Conservation (phyloP, 2,888 invertebrate genomes). For the Macrosiphum euphorbiae region DNA sequence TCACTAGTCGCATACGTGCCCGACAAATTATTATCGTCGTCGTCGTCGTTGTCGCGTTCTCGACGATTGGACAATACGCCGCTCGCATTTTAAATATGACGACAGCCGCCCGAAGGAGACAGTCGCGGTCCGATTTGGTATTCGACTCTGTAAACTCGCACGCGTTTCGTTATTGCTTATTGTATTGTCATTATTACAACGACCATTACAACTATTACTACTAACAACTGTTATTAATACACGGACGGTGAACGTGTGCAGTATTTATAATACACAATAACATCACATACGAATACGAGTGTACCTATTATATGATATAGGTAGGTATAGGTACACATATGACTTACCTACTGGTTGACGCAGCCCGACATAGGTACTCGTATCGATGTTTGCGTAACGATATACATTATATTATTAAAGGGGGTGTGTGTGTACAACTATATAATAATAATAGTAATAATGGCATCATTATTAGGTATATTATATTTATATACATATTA, state of each 20-base stretch:
- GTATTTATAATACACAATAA: not conserved
- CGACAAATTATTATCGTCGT: conserved; percentile 20
- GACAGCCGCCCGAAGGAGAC: not conserved
- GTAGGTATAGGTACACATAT: not conserved
- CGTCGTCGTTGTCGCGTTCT: not conserved
- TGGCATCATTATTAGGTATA: not conserved
- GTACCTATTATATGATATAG: not conserved
- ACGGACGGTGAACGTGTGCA: not conserved
- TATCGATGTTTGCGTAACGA: not conserved
- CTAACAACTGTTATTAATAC: not conserved
- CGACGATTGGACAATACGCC: conserved; percentile 6
- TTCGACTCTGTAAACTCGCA: conserved; percentile 1
- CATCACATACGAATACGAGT: not conserved
- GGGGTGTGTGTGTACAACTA: not conserved
- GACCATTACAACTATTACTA: not conserved
- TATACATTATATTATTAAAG: not conserved
- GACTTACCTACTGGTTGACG: not conserved
- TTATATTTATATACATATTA: not conserved
- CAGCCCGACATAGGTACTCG: not conserved
- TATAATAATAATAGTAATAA: not conserved
- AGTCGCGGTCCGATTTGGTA: conserved; percentile 3
- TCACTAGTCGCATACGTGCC: not conserved
- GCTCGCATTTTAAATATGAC: conserved; percentile 1
- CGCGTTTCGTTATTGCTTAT: conserved; percentile 36
- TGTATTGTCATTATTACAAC: not conserved